Conservation (phyloP, 1,140 invertebrate genomes). For the Caenorhabditis remanei region DNA sequence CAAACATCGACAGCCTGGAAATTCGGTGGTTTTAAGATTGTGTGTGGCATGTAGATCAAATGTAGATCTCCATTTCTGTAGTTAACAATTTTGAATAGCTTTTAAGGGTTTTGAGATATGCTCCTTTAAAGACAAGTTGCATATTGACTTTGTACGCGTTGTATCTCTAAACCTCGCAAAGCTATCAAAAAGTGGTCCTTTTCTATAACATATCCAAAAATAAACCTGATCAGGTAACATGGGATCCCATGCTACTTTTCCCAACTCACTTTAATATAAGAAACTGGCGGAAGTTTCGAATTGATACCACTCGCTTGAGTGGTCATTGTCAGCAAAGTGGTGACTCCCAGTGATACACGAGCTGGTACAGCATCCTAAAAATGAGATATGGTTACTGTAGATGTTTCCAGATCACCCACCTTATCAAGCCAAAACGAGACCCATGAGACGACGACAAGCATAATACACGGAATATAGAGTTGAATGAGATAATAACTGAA, state of each 20-base stretch:
- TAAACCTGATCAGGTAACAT: too few species aligned
- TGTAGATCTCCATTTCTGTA: too few species aligned
- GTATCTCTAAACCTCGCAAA: too few species aligned
- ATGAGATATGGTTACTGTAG: neutral
- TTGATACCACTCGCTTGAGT: conserved; percentile 97
- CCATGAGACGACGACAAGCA: conserved; percentile 90
- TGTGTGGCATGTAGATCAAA: too few species aligned
- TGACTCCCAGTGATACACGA: conserved; percentile 92
- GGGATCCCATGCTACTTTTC: too few species aligned
- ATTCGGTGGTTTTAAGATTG: neutral
- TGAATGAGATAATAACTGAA: conserved; percentile 97
- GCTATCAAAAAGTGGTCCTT: too few species aligned
- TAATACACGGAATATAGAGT: conserved; percentile 78
- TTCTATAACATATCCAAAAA: neutral
- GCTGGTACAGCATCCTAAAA: conserved; percentile 91
- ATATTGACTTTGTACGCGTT: too few species aligned
- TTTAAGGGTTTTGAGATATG: too few species aligned
- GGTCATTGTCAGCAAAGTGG: conserved; percentile 88
- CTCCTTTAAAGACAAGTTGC: too few species aligned
- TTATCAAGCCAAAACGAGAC: conserved; percentile 95
- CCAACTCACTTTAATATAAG: conserved; percentile 86
- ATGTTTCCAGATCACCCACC: conserved; percentile 29
- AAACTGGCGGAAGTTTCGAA: conserved; percentile 93
- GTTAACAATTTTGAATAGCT: too few species aligned
- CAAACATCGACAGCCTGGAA: conserved; percentile 88